phyloP scores from a whole-genome alignment of 2,888 invertebrate genomes.

The Eupithecia subumbrata region DNA sequence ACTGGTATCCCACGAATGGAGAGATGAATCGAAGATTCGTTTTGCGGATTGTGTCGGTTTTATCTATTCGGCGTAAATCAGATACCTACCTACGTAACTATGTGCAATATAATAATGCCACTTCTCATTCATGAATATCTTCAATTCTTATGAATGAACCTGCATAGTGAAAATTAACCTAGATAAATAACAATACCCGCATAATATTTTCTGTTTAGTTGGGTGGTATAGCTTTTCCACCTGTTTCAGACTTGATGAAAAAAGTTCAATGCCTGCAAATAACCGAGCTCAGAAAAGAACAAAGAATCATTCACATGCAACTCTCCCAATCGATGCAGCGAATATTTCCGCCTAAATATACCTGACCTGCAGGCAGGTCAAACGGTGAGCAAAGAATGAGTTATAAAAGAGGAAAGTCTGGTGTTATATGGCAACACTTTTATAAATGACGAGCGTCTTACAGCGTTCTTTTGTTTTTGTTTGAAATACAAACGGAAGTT shows the following conservation, averaged over 20 bases:
- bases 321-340: conserved; percentile 28
- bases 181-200: not conserved
- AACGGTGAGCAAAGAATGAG: not conserved
- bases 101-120: not conserved
- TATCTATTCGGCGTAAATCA: not conserved
- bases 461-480: conserved; percentile 12
- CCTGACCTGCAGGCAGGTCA: conserved; percentile 24
- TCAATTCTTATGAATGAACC: not conserved
- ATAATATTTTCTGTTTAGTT: not conserved
- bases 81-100: too few relatives aligned
- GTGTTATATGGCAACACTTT: conserved; percentile 6
- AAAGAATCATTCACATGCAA: conserved; percentile 24
- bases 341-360: conserved; percentile 30
- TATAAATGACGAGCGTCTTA: conserved; percentile 5
- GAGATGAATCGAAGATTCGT: conserved; percentile 19
- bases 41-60: conserved; percentile 12
- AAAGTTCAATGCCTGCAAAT: conserved; percentile 7
- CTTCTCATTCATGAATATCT: not conserved
- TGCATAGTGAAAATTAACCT: not conserved
- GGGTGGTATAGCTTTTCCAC: not conserved
- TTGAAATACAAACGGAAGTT: conserved; percentile 30
- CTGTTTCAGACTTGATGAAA: not conserved
- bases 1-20: conserved; percentile 15
- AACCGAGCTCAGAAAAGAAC: conserved; percentile 22
- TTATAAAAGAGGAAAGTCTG: not conserved